Conservation (phyloP, 2,797 vertebrate genomes). For the Hyperoplus lanceolatus region DNA sequence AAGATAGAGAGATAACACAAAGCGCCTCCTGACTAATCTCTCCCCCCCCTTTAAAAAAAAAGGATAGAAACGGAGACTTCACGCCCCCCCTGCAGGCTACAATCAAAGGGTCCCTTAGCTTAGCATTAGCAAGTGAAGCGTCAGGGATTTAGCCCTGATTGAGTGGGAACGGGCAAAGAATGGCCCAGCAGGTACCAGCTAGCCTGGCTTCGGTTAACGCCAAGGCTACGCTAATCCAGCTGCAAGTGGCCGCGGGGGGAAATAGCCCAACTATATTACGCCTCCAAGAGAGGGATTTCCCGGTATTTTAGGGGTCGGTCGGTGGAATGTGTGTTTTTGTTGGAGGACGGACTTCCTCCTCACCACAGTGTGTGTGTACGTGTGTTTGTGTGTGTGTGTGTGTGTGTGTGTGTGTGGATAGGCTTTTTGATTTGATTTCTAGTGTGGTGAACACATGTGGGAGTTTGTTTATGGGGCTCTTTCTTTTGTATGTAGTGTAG, state of each 20-base stretch:
- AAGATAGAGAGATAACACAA: slow-evolving; percentile 76
- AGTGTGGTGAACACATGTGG: slow-evolving; percentile 58
- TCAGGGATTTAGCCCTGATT: slow-evolving; percentile 73
- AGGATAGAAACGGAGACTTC: slow-evolving; percentile 53
- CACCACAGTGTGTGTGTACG: slow-evolving; percentile 21
- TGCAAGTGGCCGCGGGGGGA: slow-evolving; percentile 42
- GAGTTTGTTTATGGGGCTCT: slow-evolving; percentile 57
- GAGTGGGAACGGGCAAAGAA: slow-evolving; percentile 67
- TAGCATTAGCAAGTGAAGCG: slow-evolving; percentile 67
- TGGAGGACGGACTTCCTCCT: slow-evolving; percentile 42
- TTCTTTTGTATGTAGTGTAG: slow-evolving; percentile 34
- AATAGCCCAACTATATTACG: slow-evolving; percentile 65
- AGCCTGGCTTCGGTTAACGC: slow-evolving; percentile 56
- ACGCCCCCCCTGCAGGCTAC: slow-evolving; percentile 64
- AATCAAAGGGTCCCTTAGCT: slow-evolving; percentile 78
- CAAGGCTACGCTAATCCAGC: slow-evolving; percentile 67
- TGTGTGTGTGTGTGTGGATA: slow-evolving; percentile 29
- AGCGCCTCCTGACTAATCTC: slow-evolving; percentile 71
- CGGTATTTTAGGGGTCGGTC: slow-evolving; percentile 37
- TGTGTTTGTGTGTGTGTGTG: slow-evolving; percentile 28
- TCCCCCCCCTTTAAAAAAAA: slow-evolving; percentile 52
- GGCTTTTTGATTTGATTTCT: slow-evolving; percentile 54
- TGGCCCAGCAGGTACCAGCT: slow-evolving; percentile 77
- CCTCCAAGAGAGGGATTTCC: slow-evolving; percentile 60
- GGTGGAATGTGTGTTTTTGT: slow-evolving; percentile 64